phyloP scores from a whole-genome alignment of 1,140 invertebrate species.

The Solenopsis fugax region DNA sequence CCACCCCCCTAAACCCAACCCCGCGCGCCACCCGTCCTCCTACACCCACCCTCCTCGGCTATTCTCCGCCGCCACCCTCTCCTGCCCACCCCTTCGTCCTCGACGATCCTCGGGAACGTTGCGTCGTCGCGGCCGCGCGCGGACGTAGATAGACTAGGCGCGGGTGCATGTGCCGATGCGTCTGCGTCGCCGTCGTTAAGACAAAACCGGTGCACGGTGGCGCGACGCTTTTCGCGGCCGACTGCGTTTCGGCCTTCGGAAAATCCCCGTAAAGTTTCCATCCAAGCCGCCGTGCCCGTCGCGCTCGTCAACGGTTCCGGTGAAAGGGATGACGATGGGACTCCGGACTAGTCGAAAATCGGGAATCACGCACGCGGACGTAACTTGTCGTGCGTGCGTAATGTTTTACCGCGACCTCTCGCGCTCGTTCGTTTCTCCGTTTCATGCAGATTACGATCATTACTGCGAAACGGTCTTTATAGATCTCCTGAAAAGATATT shows the following conservation, averaged over 20 bases:
- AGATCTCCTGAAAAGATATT: neutral
- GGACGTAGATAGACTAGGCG: conserved; percentile 27
- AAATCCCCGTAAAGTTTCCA: neutral
- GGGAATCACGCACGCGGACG: neutral
- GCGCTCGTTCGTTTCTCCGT: too few species aligned
- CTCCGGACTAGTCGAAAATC: neutral
- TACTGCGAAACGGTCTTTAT: neutral
- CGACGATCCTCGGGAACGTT: conserved; percentile 59
- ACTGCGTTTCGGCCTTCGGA: neutral
- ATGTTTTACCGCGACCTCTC: neutral
- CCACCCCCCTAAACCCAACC: conserved; percentile 53
- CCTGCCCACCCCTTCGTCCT: conserved; percentile 27
- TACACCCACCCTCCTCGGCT: conserved; percentile 58
- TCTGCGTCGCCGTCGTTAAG: conserved; percentile 52
- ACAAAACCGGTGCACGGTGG: conserved; percentile 7
- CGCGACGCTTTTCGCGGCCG: conserved; percentile 38
- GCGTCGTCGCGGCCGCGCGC: conserved; percentile 38
- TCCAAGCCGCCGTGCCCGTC: neutral
- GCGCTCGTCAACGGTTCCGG: neutral
- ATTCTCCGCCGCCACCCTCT: conserved; percentile 64
- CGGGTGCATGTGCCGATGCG: conserved; percentile 27
- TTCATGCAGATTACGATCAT: neutral
- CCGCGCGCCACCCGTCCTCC: conserved; percentile 51
- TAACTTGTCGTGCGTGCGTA: neutral
- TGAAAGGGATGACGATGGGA: too few species aligned